phyloP scores from a whole-genome alignment of 2,888 invertebrate genomes.

The Drosophila ochracea region DNA sequence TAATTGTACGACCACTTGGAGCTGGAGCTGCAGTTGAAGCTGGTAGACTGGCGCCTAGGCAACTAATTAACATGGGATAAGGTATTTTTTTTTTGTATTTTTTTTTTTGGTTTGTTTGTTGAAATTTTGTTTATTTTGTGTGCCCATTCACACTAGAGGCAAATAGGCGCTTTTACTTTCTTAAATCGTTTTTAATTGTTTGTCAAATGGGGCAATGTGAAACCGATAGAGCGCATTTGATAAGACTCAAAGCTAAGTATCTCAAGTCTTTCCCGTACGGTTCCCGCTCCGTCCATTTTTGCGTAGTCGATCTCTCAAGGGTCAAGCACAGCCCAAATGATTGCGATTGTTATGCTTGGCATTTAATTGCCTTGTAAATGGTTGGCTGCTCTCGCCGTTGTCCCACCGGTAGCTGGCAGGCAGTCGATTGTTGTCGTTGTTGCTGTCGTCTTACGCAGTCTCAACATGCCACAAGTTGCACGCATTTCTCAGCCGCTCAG shows the following conservation, averaged over 20 bases:
- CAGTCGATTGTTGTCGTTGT: slow-evolving; percentile 61
- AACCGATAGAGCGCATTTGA: slow-evolving; percentile 78
- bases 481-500: slow-evolving; percentile 64
- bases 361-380: slow-evolving; percentile 82
- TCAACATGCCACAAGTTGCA: slow-evolving; percentile 73
- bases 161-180: slow-evolving; percentile 69
- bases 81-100: slow-evolving; percentile 20
- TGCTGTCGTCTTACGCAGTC: slow-evolving; percentile 60
- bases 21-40: slow-evolving; percentile 41
- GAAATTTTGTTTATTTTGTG: slow-evolving; percentile 37
- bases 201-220: slow-evolving; percentile 81
- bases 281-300: not conserved
- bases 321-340: slow-evolving; percentile 62
- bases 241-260: slow-evolving; percentile 40
- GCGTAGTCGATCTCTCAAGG: slow-evolving; percentile 43
- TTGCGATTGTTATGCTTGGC: slow-evolving; percentile 80
- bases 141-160: slow-evolving; percentile 72
- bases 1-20: slow-evolving; percentile 78
- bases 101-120: slow-evolving; percentile 4
- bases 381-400: slow-evolving; percentile 45
- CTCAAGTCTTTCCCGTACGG: not conserved
- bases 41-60: slow-evolving; percentile 76
- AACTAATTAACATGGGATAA: slow-evolving; percentile 76
- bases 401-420: slow-evolving; percentile 64
- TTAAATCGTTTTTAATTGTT: slow-evolving; percentile 79